These are phyloP conservation scores for Peribatodes rhomboidaria DNA, from an alignment of 2,888 invertebrate species.

Conservation along the genomic window DNA sequence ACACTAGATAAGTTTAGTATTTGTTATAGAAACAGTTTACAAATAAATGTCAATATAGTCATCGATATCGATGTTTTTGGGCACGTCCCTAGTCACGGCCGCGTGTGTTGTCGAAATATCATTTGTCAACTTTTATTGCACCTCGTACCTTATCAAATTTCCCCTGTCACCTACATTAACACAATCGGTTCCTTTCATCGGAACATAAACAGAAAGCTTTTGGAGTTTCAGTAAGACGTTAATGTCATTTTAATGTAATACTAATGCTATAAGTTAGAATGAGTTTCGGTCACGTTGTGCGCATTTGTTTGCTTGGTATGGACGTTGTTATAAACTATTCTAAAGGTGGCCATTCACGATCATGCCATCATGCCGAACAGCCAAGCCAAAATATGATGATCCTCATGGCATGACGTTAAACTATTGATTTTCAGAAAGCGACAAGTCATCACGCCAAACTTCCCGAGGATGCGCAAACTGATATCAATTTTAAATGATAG, in stretches of 20 bases:
- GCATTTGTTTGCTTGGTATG: neutral
- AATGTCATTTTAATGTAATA: constrained; percentile 45
- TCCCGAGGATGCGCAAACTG: too few species aligned
- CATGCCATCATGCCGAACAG: too few species aligned
- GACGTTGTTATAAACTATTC: neutral
- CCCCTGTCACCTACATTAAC: constrained; percentile 34
- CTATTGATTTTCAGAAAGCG: too few species aligned
- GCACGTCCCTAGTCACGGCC: constrained; percentile 29
- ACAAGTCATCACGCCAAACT: too few species aligned
- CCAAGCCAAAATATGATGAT: too few species aligned
- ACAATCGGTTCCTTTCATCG: constrained; percentile 33
- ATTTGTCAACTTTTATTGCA: constrained; percentile 56
- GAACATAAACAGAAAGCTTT: constrained; percentile 37
- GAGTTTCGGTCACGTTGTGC: constrained; percentile 3
- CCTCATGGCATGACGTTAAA: too few species aligned
- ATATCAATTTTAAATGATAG: too few species aligned
- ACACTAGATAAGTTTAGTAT: too few species aligned
- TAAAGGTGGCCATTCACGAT: too few species aligned
- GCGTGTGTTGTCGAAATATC: constrained; percentile 45
- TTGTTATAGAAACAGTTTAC: neutral
- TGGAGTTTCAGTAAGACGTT: constrained; percentile 28
- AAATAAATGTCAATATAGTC: neutral
- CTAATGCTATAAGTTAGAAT: constrained; percentile 17
- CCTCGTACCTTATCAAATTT: constrained; percentile 42
- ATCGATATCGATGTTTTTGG: constrained; percentile 18